These are phyloP conservation scores for Chalcis sispes DNA, from an alignment of 2,888 invertebrate species.

Conservation along the genomic window DNA sequence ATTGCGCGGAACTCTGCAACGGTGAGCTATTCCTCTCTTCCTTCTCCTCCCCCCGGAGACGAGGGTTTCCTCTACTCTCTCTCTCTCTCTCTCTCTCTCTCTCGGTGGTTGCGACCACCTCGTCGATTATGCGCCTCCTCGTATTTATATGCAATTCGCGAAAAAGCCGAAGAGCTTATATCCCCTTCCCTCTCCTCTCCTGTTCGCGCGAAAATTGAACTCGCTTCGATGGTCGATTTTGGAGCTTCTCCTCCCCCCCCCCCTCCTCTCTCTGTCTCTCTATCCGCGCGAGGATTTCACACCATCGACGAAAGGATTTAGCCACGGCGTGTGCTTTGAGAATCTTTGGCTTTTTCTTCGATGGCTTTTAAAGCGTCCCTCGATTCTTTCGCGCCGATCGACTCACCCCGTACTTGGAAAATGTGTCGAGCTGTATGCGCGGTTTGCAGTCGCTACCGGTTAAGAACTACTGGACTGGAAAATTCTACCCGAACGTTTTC, in stretches of 20 bases:
- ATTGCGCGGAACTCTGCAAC: slow-evolving; percentile 59
- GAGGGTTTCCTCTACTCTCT: too few species aligned
- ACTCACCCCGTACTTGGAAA: too few species aligned
- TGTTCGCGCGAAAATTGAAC: slow-evolving; percentile 51
- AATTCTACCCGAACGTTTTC: too few species aligned
- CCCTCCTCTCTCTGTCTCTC: background rate
- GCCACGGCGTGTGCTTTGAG: too few species aligned
- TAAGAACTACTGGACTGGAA: too few species aligned
- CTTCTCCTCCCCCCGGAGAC: background rate
- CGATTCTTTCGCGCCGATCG: too few species aligned
- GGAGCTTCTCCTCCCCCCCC: background rate
- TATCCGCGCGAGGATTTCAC: background rate
- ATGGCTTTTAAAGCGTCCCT: too few species aligned
- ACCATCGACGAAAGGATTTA: too few species aligned
- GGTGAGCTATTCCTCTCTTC: slow-evolving; percentile 1
- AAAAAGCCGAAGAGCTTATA: background rate
- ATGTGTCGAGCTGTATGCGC: too few species aligned
- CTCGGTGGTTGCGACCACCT: slow-evolving; percentile 5
- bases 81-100: too few species aligned
- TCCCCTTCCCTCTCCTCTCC: background rate
- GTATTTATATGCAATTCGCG: slow-evolving; percentile 54
- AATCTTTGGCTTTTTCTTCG: too few species aligned
- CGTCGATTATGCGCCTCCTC: slow-evolving; percentile 15
- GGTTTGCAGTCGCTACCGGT: too few species aligned
- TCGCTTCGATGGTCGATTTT: background rate